Conservation (phyloP, 2,888 invertebrate species). For the Galeopsomyia nigrocyanea region DNA sequence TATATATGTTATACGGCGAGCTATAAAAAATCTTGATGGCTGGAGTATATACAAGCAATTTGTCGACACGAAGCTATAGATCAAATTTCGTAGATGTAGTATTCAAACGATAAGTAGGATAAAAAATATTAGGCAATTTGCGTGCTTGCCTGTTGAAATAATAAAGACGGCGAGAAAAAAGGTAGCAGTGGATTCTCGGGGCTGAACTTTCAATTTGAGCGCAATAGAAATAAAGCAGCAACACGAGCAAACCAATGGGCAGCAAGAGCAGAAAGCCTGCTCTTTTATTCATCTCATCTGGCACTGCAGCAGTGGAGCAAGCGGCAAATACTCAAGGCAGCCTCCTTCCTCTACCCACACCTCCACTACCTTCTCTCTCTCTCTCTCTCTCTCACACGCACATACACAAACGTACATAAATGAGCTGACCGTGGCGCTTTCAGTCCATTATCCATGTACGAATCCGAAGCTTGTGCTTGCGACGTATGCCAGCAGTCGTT, state of each 20-base stretch:
- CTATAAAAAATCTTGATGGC: too few species aligned
- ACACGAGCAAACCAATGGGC: background rate
- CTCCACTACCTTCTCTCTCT: conserved; percentile 5
- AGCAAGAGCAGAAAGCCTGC: background rate
- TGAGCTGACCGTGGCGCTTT: conserved; percentile 3
- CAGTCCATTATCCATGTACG: conserved; percentile 30
- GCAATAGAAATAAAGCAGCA: too few species aligned
- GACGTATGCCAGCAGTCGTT: conserved; percentile 6
- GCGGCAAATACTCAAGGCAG: background rate
- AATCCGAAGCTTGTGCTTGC: background rate
- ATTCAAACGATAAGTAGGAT: too few species aligned
- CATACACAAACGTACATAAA: conserved; percentile 8
- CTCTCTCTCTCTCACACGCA: background rate
- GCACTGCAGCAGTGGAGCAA: background rate
- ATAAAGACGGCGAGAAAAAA: too few species aligned
- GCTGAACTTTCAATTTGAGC: too few species aligned
- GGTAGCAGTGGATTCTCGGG: too few species aligned
- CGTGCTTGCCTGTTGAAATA: too few species aligned
- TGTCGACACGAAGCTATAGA: too few species aligned
- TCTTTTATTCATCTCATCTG: background rate
- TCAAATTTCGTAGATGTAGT: too few species aligned
- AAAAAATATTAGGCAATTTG: too few species aligned
- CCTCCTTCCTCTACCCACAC: background rate
- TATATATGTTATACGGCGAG: too few species aligned
- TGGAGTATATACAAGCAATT: too few species aligned